Evolutionary conservation across 1,140 invertebrate genomes (phyloP), one percentile per base, ranked within the genome.

Genomic region (Chrysopa pallens): DNA sequence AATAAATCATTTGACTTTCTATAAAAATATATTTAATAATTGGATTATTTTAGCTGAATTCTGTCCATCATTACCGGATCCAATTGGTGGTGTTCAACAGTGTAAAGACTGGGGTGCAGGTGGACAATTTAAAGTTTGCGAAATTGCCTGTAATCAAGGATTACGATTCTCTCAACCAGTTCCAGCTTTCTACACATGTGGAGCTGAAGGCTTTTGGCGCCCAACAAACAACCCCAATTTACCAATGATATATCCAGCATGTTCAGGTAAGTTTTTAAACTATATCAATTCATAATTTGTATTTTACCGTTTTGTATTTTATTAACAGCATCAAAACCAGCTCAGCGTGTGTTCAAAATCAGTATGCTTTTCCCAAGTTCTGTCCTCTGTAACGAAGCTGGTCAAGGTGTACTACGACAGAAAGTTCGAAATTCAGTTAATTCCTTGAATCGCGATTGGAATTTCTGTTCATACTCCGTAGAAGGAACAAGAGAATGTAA

Each of bases 81-180:
- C 92, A 0, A 71, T 91, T 15, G 87, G 89, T 38, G 92, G 92
- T 23, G 70, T 73, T 11, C 88, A 93, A 63, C 78, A 79, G 6
- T 96, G 92, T 58, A 87, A 90, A 51, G 86, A 91, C 50, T 96
- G 92, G 92, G 92, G 92, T 38, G 87, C 89, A 1, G 86, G 86
- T 37, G 84, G 88, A n/a, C 85, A 91, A 55, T 94, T 92, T 63
- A 90, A 91, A 61, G 84, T 83, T 29, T 94, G 81, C 61, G 88
- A 87, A 56, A 91, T 95, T 43, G 66, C 76, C 42, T 95, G 92
- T 53, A 84, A 90, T 49, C 55, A 76, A 33, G 88, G 88, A 9
- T 64, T 90, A 1, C 72, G 84, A 49, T 96, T 96, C 64, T 90
- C 89, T 1, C 83, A 91, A 58, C 72, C 75, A 38, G 83, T 94